Evolutionary conservation across 2,888 invertebrate genomes (phyloP).

Genomic region (Autographa gamma): DNA sequence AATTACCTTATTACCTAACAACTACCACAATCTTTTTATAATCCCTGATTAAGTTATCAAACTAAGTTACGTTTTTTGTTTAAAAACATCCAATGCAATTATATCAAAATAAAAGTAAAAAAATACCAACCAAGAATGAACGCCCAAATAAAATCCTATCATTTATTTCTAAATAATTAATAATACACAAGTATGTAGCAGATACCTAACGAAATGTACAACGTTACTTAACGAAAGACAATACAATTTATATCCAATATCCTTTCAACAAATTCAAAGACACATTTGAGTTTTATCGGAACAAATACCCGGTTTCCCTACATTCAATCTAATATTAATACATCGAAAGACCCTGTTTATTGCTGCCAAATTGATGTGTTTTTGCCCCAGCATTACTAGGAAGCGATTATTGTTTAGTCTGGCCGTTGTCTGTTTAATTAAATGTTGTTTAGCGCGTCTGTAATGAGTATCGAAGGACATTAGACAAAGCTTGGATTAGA

Average conservation of each 20-base stretch:
- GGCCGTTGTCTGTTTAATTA: conserved; percentile 13
- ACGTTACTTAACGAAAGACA: not conserved
- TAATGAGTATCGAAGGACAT: conserved; percentile 26
- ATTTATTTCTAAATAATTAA: no score
- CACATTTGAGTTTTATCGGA: not conserved
- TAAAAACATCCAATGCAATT: no score
- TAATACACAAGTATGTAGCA: not conserved
- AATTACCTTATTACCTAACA: no score
- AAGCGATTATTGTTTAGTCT: conserved; percentile 14
- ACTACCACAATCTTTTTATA: no score
- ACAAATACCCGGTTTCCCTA: not conserved
- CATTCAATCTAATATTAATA: conserved; percentile 5
- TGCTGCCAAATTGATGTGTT: conserved; percentile 10
- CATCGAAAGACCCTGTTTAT: conserved; percentile 6
- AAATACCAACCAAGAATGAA: no score
- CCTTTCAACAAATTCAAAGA: not conserved
- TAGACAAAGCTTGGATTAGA: not conserved
- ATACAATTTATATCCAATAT: conserved; percentile 6
- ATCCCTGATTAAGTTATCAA: no score
- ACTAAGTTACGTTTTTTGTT: no score
- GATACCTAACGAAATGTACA: not conserved
- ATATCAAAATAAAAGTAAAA: no score
- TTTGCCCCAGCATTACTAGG: not conserved
- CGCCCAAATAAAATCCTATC: no score
- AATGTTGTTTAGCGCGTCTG: conserved; percentile 14